Percentiles rank a stretch among this genome's conserved stretches.
Conservation (phyloP, 2,888 invertebrate genomes). For the Neocrepidodera transversa region DNA sequence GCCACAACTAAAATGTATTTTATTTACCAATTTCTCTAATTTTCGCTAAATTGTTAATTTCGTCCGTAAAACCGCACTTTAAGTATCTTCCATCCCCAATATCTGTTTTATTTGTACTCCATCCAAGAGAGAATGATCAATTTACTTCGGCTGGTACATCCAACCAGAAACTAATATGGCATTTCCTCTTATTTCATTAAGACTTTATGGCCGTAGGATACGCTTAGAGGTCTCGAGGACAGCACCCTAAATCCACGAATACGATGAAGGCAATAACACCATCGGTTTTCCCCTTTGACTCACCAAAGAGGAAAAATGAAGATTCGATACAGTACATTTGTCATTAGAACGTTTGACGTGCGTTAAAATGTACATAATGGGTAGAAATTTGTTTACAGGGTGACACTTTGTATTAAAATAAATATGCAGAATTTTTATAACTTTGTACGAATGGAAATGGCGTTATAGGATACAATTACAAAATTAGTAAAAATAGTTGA, state of each 20-base stretch:
- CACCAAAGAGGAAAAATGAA: conserved; percentile 34
- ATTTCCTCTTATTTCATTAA: conserved; percentile 42
- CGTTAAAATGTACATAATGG: conserved; percentile 11
- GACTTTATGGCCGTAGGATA: conserved; percentile 38
- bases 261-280: conserved; percentile 33
- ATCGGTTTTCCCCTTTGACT: conserved; percentile 32
- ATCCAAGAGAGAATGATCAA: conserved; percentile 23
- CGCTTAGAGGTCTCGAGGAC: conserved; percentile 27
- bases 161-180: conserved; percentile 33
- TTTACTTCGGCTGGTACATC: conserved; percentile 32
- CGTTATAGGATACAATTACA: too few relatives aligned
- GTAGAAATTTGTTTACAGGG: conserved; percentile 1
- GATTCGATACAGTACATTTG: conserved; percentile 37
- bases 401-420: too few relatives aligned
- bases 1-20: not conserved
- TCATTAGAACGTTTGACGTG: conserved; percentile 26
- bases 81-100: conserved; percentile 3
- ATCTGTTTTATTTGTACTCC: conserved; percentile 23
- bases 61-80: conserved; percentile 5
- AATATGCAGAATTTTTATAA: too few relatives aligned
- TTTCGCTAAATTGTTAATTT: conserved; percentile 12
- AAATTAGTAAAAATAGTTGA: too few relatives aligned
- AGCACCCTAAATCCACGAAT: not conserved
- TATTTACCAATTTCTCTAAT: conserved; percentile 4
- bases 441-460: too few relatives aligned